These are phyloP conservation scores for Zaprionus ornatus DNA, from an alignment of 1,140 invertebrate genomes.

Conservation along the genomic window DNA sequence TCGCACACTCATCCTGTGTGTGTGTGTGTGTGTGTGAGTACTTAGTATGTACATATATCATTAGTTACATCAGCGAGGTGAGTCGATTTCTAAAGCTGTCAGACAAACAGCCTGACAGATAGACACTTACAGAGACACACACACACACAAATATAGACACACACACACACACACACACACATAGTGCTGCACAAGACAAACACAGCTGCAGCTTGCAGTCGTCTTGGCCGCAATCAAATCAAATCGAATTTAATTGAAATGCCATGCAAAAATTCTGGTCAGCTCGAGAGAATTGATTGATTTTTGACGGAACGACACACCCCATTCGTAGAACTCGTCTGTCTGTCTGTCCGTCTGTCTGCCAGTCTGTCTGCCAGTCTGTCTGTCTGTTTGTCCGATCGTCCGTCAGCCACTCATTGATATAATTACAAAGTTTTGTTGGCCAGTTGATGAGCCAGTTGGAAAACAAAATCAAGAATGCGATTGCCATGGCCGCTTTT, in stretches of 20 bases:
- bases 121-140: neutral
- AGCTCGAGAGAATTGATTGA: conserved; percentile 70
- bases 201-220: conserved; percentile 7
- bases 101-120: neutral
- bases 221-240: conserved; percentile 43
- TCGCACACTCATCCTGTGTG: neutral
- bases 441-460: conserved; percentile 77
- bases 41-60: neutral
- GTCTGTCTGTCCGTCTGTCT: neutral
- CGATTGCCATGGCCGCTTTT: conserved; percentile 48
- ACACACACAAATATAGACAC: neutral
- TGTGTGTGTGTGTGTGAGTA: neutral
- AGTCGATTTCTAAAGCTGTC: neutral
- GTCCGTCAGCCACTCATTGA: conserved; percentile 56
- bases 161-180: neutral
- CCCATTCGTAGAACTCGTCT: neutral
- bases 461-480: conserved; percentile 81
- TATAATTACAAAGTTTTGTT: conserved; percentile 79
- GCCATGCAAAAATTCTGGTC: conserved; percentile 73
- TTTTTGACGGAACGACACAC: conserved; percentile 57
- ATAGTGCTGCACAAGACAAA: neutral
- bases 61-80: neutral
- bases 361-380: neutral
- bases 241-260: conserved; percentile 74
- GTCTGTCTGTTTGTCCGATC: neutral